These are phyloP conservation scores for Nipponia nippon DNA, from an alignment of 2,113 vertebrate genomes.

Conservation along the genomic window DNA sequence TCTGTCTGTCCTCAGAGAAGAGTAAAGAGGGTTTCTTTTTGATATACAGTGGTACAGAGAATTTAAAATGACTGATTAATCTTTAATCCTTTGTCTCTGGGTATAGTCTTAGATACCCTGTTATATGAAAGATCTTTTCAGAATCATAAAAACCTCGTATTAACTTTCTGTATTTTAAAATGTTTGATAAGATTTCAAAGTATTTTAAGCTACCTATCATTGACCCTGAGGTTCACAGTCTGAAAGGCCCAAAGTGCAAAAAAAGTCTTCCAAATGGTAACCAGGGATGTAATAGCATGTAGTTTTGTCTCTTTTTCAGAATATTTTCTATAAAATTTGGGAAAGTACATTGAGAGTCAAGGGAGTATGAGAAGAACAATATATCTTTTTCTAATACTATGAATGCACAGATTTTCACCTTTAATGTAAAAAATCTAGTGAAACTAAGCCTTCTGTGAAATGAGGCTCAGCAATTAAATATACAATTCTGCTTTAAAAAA, in stretches of 20 bases:
- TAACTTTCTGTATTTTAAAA: conserved; percentile 48
- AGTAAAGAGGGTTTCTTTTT: conserved; percentile 24
- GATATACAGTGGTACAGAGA: conserved; percentile 19
- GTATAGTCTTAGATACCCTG: conserved; percentile 1
- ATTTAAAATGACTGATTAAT: conserved; percentile 58
- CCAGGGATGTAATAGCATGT: background rate
- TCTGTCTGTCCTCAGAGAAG: conserved; percentile 13
- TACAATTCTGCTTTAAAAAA: background rate
- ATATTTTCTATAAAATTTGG: background rate
- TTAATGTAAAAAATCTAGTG: background rate
- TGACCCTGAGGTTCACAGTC: background rate
- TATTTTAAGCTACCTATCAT: background rate
- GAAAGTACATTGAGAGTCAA: background rate
- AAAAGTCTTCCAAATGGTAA: background rate
- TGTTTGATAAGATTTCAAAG: conserved; percentile 53
- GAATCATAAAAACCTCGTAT: conserved; percentile 13
- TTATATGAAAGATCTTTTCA: conserved; percentile 36
- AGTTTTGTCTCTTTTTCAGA: background rate
- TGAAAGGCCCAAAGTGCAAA: background rate
- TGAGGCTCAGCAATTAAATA: background rate
- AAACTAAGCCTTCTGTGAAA: background rate
- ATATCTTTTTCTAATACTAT: background rate
- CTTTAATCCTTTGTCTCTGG: conserved; percentile 6
- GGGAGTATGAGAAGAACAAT: background rate
- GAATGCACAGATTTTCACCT: background rate